These are phyloP conservation scores for Chymomyza caudatula DNA, from an alignment of 2,888 invertebrate species.

Conservation along the genomic window DNA sequence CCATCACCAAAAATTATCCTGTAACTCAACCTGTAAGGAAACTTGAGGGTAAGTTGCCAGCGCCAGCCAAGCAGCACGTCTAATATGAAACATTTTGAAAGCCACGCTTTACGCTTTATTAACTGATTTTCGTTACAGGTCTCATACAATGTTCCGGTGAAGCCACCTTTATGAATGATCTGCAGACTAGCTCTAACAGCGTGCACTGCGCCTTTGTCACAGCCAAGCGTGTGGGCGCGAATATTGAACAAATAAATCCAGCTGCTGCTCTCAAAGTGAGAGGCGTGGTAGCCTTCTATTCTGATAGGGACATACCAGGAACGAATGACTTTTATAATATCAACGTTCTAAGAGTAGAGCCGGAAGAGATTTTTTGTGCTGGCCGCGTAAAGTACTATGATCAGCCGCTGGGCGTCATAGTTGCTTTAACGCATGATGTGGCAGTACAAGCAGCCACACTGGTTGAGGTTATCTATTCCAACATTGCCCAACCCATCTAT, in stretches of 20 bases:
- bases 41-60: constrained; percentile 81
- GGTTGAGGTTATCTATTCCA: constrained; percentile 80
- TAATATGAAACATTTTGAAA: too few relatives aligned
- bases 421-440: constrained; percentile 81
- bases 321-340: constrained; percentile 67
- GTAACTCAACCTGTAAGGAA: constrained; percentile 87
- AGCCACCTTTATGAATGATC: constrained; percentile 87
- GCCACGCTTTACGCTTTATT: neutral
- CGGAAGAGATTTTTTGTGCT: constrained; percentile 67
- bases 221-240: constrained; percentile 81
- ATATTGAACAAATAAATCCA: constrained; percentile 81
- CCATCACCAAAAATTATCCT: constrained; percentile 84
- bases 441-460: constrained; percentile 81
- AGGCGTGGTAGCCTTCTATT: constrained; percentile 82
- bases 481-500: constrained; percentile 65
- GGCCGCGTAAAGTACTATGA: constrained; percentile 81
- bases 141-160: constrained; percentile 85
- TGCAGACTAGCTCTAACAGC: constrained; percentile 83
- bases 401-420: constrained; percentile 87
- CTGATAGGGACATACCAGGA: constrained; percentile 83
- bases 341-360: constrained; percentile 71
- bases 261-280: constrained; percentile 81
- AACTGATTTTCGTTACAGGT: constrained; percentile 72
- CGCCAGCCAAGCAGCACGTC: too few relatives aligned
- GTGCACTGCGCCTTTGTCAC: constrained; percentile 82